Evolutionary conservation across 1,140 invertebrate genomes (phyloP), one percentile per base, ranked within the genome.

Genomic region (Drosophila subpulchrella): DNA sequence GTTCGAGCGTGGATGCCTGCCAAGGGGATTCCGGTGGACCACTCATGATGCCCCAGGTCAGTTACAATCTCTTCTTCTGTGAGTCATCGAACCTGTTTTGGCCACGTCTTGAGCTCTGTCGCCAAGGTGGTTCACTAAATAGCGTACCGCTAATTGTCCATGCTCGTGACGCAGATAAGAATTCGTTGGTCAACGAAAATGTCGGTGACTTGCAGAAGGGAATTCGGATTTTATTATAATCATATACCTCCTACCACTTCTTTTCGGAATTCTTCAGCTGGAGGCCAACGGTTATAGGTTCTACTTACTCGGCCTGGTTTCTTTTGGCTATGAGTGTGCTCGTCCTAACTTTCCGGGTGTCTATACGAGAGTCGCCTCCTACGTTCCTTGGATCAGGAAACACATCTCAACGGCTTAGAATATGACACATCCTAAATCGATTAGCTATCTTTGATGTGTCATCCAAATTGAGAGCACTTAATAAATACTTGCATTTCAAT

Each of bases 1-100:
- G 78, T 66, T 88, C 86, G 1, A 95, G 95, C 24, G 96, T 96
- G 81, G 97, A 98, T 89, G 95, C 97, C 30, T 98, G 97, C 88
- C 95, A 97, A 94, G 97, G 97, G 46, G 97, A 98, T 93, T 97
- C 96, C 56, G 97, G 97, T 17, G 97, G 97, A 50, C 91, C 91
- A 50, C 89, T 97, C 8, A 97, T 97, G 96, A 91, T 93, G 71
- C 93, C 93, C 10, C 80, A 91, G 86, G 90, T 91, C 68, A 83
- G 83, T 78, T 80, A 63, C 58, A 67, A 8, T 56, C 34, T 30
- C 51, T 39, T 47, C 15, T 66, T 3, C 41, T 20, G 44, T 75
- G 68, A 75, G 5, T 81, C 82, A 85, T 48, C 24, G 38, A 83
- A 82, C 80, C 62, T 58, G 80, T 82, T 82, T 81, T 75, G 47